These are phyloP conservation scores for Nyctereutes procyonoides DNA, from an alignment of 2,113 vertebrate genomes.

Conservation along the genomic window DNA sequence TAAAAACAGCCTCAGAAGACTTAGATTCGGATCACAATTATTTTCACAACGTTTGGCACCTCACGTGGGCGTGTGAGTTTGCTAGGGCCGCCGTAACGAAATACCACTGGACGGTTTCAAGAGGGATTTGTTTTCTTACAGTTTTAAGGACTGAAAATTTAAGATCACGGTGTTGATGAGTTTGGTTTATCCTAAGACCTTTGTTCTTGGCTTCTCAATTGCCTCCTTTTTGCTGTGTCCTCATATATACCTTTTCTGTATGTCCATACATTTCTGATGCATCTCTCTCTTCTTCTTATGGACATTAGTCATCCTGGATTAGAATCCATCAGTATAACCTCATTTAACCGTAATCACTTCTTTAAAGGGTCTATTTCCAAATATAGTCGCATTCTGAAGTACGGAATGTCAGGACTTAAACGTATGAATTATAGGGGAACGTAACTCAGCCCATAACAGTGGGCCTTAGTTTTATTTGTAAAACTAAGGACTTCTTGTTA, in stretches of 20 bases:
- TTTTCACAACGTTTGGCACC: background rate
- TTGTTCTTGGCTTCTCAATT: background rate
- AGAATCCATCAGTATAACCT: background rate
- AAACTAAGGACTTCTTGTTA: background rate
- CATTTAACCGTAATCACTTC: background rate
- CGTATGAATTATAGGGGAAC: background rate
- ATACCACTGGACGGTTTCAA: background rate
- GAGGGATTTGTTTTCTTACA: background rate
- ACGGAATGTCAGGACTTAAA: background rate
- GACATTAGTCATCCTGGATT: too few species aligned
- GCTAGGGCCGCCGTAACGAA: background rate
- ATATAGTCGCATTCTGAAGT: background rate
- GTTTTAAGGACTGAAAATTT: background rate
- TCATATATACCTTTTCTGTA: background rate
- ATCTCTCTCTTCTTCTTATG: background rate
- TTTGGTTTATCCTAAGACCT: background rate
- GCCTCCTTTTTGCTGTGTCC: background rate
- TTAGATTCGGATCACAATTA: background rate
- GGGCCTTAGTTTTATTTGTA: background rate
- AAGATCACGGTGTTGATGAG: background rate
- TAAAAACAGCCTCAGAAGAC: background rate
- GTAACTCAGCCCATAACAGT: background rate
- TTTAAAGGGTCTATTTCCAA: background rate
- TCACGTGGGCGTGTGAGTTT: background rate
- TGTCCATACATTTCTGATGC: background rate